Evolutionary conservation across 2,888 invertebrate species (phyloP).

Genomic region (Lithosia quadra): DNA sequence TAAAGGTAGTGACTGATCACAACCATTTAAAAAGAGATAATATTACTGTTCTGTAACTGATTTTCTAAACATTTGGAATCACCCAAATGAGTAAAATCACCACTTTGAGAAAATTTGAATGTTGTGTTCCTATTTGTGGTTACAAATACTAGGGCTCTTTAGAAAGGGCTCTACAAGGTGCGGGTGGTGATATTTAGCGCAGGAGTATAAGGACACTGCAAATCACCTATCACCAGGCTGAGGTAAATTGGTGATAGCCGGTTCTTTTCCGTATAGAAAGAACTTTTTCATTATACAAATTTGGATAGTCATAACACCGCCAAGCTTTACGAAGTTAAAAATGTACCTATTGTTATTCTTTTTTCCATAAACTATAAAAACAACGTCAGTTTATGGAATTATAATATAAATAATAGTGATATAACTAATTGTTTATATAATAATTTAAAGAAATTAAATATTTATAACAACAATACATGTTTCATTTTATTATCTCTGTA

Average conservation of each 20-base stretch:
- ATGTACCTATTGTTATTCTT: not conserved
- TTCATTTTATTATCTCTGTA: not conserved
- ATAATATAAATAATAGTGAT: not conserved
- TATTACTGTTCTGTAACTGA: not conserved
- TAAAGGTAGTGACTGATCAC: constrained; percentile 14
- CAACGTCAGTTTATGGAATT: not conserved
- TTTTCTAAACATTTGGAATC: not conserved
- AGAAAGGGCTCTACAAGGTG: not conserved
- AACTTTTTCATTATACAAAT: not conserved
- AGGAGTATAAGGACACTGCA: not conserved
- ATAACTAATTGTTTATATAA: not conserved
- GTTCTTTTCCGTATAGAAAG: not conserved
- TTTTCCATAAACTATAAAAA: not conserved
- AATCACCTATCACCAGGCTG: not conserved
- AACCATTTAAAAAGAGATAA: constrained; percentile 23
- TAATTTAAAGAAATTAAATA: not conserved
- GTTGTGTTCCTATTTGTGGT: not conserved
- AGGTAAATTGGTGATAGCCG: not conserved
- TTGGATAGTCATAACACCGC: not conserved
- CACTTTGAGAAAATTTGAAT: too few relatives aligned
- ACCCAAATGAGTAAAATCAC: too few relatives aligned
- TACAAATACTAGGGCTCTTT: not conserved
- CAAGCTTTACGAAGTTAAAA: not conserved
- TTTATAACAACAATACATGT: not conserved
- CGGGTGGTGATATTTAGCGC: not conserved